Evolutionary conservation across 2,113 vertebrate genomes (phyloP).

Genomic region (Parus major): DNA sequence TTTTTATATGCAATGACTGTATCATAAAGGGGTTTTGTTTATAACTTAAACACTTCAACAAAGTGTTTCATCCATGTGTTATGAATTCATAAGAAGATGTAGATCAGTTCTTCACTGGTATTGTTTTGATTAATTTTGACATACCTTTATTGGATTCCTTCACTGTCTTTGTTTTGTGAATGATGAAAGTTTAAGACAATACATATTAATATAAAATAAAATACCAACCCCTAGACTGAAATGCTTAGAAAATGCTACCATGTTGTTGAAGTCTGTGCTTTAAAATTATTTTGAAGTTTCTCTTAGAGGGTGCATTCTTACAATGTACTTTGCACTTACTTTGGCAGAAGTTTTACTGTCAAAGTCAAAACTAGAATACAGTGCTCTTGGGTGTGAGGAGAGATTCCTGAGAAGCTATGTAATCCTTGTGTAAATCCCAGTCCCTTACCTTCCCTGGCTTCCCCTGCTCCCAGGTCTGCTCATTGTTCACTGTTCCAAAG

Average conservation of each 20-base stretch:
- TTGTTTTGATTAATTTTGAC: neutral
- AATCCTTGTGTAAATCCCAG: neutral
- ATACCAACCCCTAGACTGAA: neutral
- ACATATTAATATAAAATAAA: neutral
- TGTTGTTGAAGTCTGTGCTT: neutral
- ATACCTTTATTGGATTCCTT: neutral
- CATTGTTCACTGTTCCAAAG: neutral
- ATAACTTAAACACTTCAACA: neutral
- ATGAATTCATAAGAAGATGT: neutral
- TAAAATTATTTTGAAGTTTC: neutral
- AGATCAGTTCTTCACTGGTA: neutral
- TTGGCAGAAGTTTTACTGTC: neutral
- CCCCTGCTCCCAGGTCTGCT: neutral
- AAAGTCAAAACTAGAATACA: neutral
- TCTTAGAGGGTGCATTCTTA: neutral
- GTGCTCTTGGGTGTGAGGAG: neutral
- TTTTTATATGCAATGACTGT: neutral
- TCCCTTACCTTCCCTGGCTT: neutral
- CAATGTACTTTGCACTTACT: neutral
- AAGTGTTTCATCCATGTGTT: fast-evolving
- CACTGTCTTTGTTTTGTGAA: neutral
- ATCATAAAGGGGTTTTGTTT: neutral
- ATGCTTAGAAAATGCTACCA: neutral
- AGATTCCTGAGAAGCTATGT: neutral
- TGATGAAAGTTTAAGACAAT: neutral